Base-by-base conservation (phyloP, 2,113 vertebrate genomes). In the Sialia sialis region DNA sequence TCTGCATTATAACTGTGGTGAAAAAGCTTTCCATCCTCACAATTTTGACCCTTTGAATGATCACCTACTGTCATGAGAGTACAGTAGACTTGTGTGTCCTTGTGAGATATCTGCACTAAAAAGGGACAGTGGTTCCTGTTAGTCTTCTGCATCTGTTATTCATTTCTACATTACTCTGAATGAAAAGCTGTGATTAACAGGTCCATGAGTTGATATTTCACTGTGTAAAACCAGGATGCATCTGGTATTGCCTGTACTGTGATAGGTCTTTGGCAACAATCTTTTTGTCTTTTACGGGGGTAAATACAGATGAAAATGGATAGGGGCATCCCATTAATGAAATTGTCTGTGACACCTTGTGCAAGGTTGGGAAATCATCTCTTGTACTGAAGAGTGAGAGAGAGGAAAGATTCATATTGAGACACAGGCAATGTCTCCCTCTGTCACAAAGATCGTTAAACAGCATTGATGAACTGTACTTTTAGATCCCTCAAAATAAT, bases 231-330 rank as follows among this genome's bases (percentile, higher is more conserved):
- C 1, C 10, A n/a, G 11, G 32, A 58, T 34, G 18, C 10, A 7
- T 10, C 34, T 70, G 32, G 3, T 22, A 66, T 43, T 0, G 0
- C 13, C 38, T 66, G 11, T 0, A 2, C 12, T 66, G 16, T 30
- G 36, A 25, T 9, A 68, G 38, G 8, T 23, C 32, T 92, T 85
- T 67, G 46, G 21, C 27, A 89, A 67, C 9, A 75, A 43, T 43
- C 4, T 59, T 66, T 34, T 5, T 81, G 10, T 27, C 21, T 84
- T 68, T 43, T 82, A 36, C 23, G 36, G 39, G 51, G 23, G 11
- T 30, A 54, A 69, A 36, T 4, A 30, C 8, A 74, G 15, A 20
- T 74, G 59, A 49, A 86, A 34, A 51, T 30, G 10, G 34, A 22
- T 17, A 15, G 7, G 10, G 7, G 1, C 7, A 54, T 73, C 44